A percentile compares a stretch with the other conserved stretches of the same genome.
These are phyloP conservation scores for Xestia sexstrigata DNA, from an alignment of 2,888 invertebrate species.

Conservation along the genomic window DNA sequence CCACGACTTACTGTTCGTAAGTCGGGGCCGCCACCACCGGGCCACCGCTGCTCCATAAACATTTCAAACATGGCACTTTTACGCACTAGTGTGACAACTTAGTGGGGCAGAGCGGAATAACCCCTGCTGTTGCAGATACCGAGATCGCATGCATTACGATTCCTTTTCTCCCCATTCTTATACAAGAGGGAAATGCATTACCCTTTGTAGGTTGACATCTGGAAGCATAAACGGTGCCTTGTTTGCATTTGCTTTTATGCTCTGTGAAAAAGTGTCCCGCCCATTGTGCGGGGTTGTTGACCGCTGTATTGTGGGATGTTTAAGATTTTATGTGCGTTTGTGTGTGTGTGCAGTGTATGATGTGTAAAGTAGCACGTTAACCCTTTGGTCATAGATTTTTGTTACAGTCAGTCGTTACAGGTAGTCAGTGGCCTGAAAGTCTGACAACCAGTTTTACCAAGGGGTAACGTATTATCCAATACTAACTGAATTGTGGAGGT, in stretches of 20 bases:
- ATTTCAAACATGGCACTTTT: background rate
- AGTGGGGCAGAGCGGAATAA: constrained; percentile 8
- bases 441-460: too few species aligned
- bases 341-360: background rate
- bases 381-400: too few species aligned
- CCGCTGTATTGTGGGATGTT: constrained; percentile 31
- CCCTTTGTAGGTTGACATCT: constrained; percentile 77
- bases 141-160: constrained; percentile 65
- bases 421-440: too few species aligned
- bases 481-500: too few species aligned
- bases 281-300: constrained; percentile 64
- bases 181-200: constrained; percentile 76
- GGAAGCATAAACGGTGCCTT: constrained; percentile 71
- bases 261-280: constrained; percentile 63
- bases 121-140: constrained; percentile 44
- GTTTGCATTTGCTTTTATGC: constrained; percentile 71
- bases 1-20: too few species aligned
- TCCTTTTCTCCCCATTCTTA: constrained; percentile 69
- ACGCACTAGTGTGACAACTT: background rate
- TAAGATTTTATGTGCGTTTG: constrained; percentile 13
- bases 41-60: too few species aligned
- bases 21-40: too few species aligned
- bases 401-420: too few species aligned
- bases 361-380: too few species aligned
- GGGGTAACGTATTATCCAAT: too few species aligned